Evolutionary conservation across 2,797 vertebrate species (phyloP).

Genomic region (Falco biarmicus): DNA sequence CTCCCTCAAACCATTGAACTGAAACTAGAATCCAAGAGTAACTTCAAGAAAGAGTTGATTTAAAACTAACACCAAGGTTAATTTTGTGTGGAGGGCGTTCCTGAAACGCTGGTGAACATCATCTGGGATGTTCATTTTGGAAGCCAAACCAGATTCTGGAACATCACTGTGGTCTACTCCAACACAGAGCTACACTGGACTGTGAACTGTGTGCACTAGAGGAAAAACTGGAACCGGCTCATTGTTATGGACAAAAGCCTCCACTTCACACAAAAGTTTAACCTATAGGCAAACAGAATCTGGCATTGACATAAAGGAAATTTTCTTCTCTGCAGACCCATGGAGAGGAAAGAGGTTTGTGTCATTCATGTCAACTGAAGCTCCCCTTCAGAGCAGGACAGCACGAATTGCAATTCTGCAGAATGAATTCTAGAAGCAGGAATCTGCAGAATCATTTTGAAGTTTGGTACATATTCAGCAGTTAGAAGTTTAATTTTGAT

Average conservation of each 20-base stretch:
- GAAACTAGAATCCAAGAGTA: not conserved
- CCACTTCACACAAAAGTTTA: not conserved
- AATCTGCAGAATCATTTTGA: not conserved
- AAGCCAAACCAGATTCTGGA: not conserved
- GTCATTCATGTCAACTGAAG: not conserved
- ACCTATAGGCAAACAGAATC: not conserved
- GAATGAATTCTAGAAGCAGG: not conserved
- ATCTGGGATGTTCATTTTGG: not conserved
- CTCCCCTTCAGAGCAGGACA: not conserved
- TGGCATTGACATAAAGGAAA: not conserved
- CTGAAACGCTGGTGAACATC: not conserved
- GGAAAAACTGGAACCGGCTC: not conserved
- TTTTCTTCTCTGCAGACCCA: not conserved
- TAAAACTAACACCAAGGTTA: not conserved
- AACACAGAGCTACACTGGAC: not conserved
- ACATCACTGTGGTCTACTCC: not conserved
- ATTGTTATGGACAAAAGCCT: not conserved
- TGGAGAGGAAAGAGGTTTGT: not conserved
- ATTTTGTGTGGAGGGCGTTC: not conserved
- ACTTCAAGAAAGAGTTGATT: not conserved
- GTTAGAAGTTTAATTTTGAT: not conserved
- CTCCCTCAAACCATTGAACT: not conserved
- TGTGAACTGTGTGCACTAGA: not conserved
- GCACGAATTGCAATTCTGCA: not conserved
- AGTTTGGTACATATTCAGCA: fast-evolving